Conservation (phyloP, 2,113 vertebrate species). For the Larimichthys polyactis region DNA sequence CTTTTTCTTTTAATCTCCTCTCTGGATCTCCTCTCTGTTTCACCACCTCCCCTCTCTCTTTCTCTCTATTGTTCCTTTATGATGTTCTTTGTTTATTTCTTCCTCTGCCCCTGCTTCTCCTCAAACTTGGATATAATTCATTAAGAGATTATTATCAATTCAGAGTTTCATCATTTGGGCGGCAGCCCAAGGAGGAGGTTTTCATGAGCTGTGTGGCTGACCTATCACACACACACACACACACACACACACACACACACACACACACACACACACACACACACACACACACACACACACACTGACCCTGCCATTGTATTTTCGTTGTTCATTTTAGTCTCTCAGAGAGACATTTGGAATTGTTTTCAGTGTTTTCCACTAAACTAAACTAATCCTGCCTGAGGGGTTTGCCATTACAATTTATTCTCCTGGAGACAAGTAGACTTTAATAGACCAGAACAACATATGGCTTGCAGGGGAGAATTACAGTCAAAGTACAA, state of each 20-base stretch:
- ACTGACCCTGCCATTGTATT: conserved; percentile 59
- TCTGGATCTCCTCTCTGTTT: conserved; percentile 32
- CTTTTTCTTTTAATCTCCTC: conserved; percentile 8
- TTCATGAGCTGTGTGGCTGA: conserved; percentile 49
- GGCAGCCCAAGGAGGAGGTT: conserved; percentile 22
- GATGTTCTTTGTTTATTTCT: conserved; percentile 20
- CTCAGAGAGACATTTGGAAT: conserved; percentile 54
- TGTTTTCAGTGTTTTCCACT: conserved; percentile 51
- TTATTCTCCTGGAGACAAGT: conserved; percentile 43
- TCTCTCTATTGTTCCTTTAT: conserved; percentile 23
- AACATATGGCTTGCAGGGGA: conserved; percentile 18
- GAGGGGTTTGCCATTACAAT: conserved; percentile 31
- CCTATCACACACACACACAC: conserved; percentile 42
- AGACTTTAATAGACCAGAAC: conserved; percentile 27
- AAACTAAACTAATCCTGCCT: conserved; percentile 48
- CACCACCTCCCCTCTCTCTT: background rate
- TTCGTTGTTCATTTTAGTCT: conserved; percentile 60
- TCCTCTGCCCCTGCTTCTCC: background rate
- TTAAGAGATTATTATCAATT: conserved; percentile 58
- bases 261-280: background rate
- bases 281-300: too few species aligned
- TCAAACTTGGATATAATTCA: conserved; percentile 52
- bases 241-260: conserved; percentile 16
- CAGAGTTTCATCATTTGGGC: conserved; percentile 55
- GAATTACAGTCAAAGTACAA: conserved; percentile 4